Base-by-base conservation (phyloP, 2,888 invertebrate genomes). In the Homarus gammarus region DNA sequence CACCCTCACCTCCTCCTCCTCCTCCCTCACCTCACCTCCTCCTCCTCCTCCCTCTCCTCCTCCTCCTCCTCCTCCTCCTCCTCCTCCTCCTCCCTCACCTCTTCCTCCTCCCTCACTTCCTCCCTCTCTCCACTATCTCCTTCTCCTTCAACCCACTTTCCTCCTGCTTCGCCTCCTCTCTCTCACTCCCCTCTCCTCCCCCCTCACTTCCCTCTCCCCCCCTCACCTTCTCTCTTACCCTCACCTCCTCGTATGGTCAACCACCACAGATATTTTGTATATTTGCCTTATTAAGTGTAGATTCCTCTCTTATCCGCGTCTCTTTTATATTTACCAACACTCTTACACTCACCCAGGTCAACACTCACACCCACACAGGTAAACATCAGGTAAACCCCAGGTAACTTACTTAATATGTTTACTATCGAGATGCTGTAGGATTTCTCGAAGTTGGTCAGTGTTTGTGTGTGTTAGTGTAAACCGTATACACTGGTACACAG, bases 341-440 rank as follows among this genome's bases (percentile, higher is more conserved):
- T 36, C 38, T 36, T 38, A 75, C 36, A 75, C 75, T 3, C 75
- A 75, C 75, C 2, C 38, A 36, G 36, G 36, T 36, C 31, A 33
- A 75, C 75, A 75, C 75, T 36, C 75, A 75, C 75, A 40, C 75
- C 33, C 75, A 40, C 75, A 75, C 75, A n/a, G 38, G 8, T 38
- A 75, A 22, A 75, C 75, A 73, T 44, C 44, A 44, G 6, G 44
- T 44, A 44, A 44, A 44, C 44, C 12, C 44, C 44, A 12, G 44
- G 44, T 5, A 8, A 44, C 44, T 8, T 12, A 44, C n/a, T n/a
- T n/a, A n/a, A n/a, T n/a, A n/a, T n/a, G n/a, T n/a, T n/a, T n/a
- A n/a, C n/a, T n/a, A n/a, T n/a, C n/a, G n/a, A n/a, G n/a, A n/a
- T n/a, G n/a, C n/a, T n/a, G n/a, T n/a, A n/a, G n/a, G n/a, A n/a